Evolutionary conservation across 2,888 invertebrate species (phyloP).

Genomic region (Mimachlamys varia): DNA sequence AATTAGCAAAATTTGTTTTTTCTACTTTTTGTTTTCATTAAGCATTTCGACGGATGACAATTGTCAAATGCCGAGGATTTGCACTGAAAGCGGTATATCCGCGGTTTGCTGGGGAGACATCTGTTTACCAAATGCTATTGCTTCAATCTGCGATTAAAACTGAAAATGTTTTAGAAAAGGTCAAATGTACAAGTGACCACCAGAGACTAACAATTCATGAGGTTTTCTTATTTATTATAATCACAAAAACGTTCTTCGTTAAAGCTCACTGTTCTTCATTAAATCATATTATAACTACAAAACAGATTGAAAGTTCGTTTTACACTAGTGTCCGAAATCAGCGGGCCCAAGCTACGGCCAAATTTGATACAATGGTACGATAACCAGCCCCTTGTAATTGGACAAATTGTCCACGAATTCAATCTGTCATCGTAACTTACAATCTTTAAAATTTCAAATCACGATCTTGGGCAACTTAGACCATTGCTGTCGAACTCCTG

Average conservation of each 20-base stretch:
- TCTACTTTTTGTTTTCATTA: conserved; percentile 13
- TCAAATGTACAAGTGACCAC: neutral
- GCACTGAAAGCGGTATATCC: neutral
- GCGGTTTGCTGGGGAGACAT: neutral
- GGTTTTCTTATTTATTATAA: neutral
- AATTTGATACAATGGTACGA: neutral
- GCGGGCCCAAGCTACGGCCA: neutral
- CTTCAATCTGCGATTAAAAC: neutral
- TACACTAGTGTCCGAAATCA: neutral
- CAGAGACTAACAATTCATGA: neutral
- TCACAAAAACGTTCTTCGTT: neutral
- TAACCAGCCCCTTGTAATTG: conserved; percentile 1
- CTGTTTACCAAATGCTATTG: neutral
- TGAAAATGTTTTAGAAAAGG: neutral
- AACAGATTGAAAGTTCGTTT: neutral
- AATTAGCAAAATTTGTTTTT: conserved; percentile 21
- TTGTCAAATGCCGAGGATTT: neutral
- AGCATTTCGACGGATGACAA: neutral
- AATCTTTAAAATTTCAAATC: neutral
- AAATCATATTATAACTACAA: conserved; percentile 20
- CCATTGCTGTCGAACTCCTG: neutral
- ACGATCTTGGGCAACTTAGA: neutral
- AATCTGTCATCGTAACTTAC: conserved; percentile 36
- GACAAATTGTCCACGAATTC: neutral
- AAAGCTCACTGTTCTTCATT: neutral